Evolutionary conservation across 2,888 invertebrate species (phyloP).

Genomic region (Vannuccia rotundouncinata): DNA sequence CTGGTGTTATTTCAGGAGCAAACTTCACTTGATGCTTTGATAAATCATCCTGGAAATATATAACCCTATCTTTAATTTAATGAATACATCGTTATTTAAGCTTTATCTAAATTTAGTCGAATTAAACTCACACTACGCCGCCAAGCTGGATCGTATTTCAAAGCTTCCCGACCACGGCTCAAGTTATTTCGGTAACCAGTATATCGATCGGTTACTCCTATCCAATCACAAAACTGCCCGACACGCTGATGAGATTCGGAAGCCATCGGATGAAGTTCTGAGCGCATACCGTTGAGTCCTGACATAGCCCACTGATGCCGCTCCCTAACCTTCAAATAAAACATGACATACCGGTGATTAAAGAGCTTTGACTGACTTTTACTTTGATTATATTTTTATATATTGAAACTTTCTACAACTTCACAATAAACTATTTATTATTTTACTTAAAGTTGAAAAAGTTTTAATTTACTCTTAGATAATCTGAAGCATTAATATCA

Average conservation of each 20-base stretch:
- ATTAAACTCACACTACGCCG: not conserved
- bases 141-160: conserved; percentile 1
- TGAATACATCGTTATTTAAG: too few species aligned
- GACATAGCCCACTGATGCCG: conserved; percentile 57
- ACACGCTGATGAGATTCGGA: conserved; percentile 49
- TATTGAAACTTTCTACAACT: too few species aligned
- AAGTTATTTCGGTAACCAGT: conserved; percentile 48
- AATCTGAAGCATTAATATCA: too few species aligned
- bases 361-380: too few species aligned
- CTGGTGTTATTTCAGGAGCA: not conserved
- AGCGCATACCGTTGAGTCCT: conserved; percentile 38
- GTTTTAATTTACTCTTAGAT: too few species aligned
- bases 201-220: conserved; percentile 55
- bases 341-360: too few species aligned
- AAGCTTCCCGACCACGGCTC: not conserved
- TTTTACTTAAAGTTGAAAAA: too few species aligned
- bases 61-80: too few species aligned
- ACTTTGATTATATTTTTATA: too few species aligned
- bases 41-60: not conserved
- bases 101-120: too few species aligned
- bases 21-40: not conserved
- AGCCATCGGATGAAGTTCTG: conserved; percentile 47
- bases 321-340: conserved; percentile 67
- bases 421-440: too few species aligned
- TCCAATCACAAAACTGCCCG: conserved; percentile 53